Percentiles rank a stretch among this genome's conserved stretches.
These are phyloP conservation scores for Stichodactyla helianthus DNA, from an alignment of 64 coral and sea anemone genomes.

Conservation along the genomic window DNA sequence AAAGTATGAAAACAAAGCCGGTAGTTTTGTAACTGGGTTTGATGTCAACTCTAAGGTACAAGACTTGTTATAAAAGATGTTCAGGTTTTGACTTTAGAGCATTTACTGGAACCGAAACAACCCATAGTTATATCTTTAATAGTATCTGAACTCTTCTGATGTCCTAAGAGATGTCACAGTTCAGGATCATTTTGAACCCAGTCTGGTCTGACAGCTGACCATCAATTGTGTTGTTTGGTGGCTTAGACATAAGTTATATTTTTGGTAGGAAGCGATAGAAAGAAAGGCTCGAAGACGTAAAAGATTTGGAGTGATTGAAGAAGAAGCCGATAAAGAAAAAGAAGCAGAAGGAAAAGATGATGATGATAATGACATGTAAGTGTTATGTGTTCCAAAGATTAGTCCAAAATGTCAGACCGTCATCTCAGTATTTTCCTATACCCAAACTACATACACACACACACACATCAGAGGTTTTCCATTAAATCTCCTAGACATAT, in stretches of 20 bases:
- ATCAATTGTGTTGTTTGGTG: neutral
- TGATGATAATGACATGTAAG: neutral
- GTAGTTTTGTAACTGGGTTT: slow-evolving; percentile 92
- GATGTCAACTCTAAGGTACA: slow-evolving; percentile 91
- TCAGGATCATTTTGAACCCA: no score
- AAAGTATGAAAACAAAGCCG: slow-evolving; percentile 86
- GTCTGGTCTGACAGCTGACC: no score
- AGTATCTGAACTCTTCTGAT: neutral
- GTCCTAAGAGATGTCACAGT: neutral
- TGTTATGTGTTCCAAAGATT: neutral
- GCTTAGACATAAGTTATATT: neutral
- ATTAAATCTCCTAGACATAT: no score
- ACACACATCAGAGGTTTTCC: no score
- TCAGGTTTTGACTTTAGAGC: neutral
- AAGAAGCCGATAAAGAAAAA: slow-evolving; percentile 11
- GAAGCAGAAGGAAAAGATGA: slow-evolving; percentile 21
- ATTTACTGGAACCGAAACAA: no score
- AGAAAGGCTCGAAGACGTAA: slow-evolving; percentile 67
- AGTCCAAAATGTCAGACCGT: no score
- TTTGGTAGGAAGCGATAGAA: slow-evolving; percentile 65
- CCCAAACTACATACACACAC: no score
- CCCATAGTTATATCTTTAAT: no score
- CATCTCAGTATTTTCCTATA: no score
- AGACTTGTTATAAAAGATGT: neutral
- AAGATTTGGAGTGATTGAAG: slow-evolving; percentile 75